A percentile compares a stretch with the other conserved stretches of the same genome.
Conservation (phyloP, 2,888 invertebrate genomes). For the Agapostemon virescens region DNA sequence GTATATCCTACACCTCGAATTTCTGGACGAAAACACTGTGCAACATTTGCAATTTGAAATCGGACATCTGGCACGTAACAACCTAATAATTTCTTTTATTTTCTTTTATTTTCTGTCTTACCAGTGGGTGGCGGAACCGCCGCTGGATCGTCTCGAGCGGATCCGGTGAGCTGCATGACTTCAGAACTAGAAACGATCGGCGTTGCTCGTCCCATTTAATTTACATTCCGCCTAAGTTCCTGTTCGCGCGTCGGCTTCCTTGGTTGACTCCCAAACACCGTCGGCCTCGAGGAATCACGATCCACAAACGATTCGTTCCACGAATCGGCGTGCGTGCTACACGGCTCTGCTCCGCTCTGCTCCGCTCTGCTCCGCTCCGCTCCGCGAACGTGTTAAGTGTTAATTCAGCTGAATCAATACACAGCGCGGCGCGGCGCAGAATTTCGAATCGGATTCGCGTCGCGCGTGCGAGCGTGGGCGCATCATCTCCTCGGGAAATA, state of each 20-base stretch:
- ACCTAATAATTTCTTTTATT: too few species aligned
- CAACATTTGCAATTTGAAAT: too few species aligned
- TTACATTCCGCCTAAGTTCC: constrained; percentile 16
- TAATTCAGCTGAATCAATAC: constrained; percentile 67
- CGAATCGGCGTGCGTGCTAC: constrained; percentile 46
- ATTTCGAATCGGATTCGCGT: constrained; percentile 64
- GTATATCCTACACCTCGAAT: too few species aligned
- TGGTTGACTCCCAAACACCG: constrained; percentile 34
- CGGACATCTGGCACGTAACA: not conserved
- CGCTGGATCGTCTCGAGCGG: not conserved
- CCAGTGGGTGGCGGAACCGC: not conserved
- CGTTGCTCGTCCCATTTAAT: constrained; percentile 12
- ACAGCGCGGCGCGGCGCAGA: constrained; percentile 50
- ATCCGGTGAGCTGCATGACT: not conserved
- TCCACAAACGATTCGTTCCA: constrained; percentile 45
- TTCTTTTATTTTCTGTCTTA: not conserved
- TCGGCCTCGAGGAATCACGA: constrained; percentile 49
- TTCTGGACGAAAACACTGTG: too few species aligned
- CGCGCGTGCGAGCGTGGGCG: constrained; percentile 52
- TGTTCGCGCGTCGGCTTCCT: constrained; percentile 31
- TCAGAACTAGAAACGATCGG: not conserved
- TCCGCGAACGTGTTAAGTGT: constrained; percentile 39
- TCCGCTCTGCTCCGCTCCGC: constrained; percentile 40
- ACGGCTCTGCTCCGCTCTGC: constrained; percentile 36
- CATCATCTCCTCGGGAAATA: constrained; percentile 14